Conservation (phyloP, 2,797 vertebrate genomes). For the Acanthurus lineatus region DNA sequence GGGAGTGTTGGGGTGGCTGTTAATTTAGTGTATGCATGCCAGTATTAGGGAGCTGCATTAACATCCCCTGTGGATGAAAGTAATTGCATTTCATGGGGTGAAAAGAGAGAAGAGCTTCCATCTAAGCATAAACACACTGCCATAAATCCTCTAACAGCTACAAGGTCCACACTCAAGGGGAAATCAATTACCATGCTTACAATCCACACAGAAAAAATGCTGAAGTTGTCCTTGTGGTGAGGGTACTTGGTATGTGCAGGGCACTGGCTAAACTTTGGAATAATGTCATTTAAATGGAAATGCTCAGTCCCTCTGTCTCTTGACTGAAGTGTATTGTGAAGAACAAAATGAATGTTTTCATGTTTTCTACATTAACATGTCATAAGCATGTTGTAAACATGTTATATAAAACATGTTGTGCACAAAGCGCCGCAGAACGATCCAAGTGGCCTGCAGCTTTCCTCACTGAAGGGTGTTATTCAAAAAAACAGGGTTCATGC, state of each 20-base stretch:
- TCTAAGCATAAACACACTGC: conserved; percentile 68
- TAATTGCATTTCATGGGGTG: conserved; percentile 77
- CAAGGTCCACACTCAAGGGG: conserved; percentile 65
- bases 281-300: conserved; percentile 74
- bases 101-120: conserved; percentile 70
- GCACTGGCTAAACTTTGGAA: conserved; percentile 48
- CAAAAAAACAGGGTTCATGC: conserved; percentile 4
- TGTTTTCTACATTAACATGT: not conserved
- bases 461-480: conserved; percentile 15
- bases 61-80: conserved; percentile 72
- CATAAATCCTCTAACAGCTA: conserved; percentile 69
- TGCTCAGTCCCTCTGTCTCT: conserved; percentile 32
- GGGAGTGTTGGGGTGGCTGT: conserved; percentile 34
- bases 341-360: conserved; percentile 28
- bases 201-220: conserved; percentile 49
- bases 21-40: conserved; percentile 56
- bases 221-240: conserved; percentile 60
- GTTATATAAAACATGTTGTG: not conserved
- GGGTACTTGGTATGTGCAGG: conserved; percentile 17
- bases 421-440: conserved; percentile 24
- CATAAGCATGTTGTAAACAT: too few relatives aligned
- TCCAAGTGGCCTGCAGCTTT: conserved; percentile 11
- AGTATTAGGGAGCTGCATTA: conserved; percentile 48
- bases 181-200: conserved; percentile 80
- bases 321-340: conserved; percentile 32